A percentile compares a stretch with the other conserved stretches of the same genome.
Conservation (phyloP, 2,113 vertebrate genomes). For the Brevimyrus niger region DNA sequence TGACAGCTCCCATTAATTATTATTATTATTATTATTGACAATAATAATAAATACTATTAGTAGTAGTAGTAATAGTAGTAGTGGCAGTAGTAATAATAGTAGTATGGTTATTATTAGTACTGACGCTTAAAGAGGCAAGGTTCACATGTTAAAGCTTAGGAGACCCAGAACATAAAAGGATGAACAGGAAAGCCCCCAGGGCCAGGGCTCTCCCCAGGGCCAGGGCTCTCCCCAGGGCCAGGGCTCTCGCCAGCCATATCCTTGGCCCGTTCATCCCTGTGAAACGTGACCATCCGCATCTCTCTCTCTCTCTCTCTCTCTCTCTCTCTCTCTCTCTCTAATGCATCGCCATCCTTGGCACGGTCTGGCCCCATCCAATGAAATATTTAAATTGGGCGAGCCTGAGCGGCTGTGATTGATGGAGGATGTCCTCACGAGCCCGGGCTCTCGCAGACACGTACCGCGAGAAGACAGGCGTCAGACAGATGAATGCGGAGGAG, state of each 20-base stretch:
- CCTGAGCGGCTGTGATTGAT: slow-evolving; percentile 11
- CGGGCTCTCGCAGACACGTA: not conserved
- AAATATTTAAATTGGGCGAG: slow-evolving; percentile 16
- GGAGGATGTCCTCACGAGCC: not conserved
- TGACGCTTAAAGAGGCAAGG: not conserved
- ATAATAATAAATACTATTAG: not conserved
- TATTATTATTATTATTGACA: not conserved
- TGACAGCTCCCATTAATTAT: not conserved
- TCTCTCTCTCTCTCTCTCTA: slow-evolving; percentile 12
- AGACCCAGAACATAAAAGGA: not conserved
- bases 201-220: not conserved
- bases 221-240: not conserved
- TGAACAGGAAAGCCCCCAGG: not conserved
- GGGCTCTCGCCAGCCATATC: not conserved
- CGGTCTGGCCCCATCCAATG: slow-evolving; percentile 13
- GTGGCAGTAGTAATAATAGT: not conserved
- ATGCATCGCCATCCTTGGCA: slow-evolving; percentile 16
- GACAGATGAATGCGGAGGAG: slow-evolving; percentile 10
- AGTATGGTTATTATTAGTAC: not conserved
- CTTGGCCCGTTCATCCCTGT: not conserved
- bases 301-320: not conserved
- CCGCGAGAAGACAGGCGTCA: not conserved
- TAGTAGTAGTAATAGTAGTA: not conserved
- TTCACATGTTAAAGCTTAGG: not conserved
- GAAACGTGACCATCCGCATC: not conserved